Base-by-base conservation (phyloP, 2,888 invertebrate species). In the Hesperia comma region DNA sequence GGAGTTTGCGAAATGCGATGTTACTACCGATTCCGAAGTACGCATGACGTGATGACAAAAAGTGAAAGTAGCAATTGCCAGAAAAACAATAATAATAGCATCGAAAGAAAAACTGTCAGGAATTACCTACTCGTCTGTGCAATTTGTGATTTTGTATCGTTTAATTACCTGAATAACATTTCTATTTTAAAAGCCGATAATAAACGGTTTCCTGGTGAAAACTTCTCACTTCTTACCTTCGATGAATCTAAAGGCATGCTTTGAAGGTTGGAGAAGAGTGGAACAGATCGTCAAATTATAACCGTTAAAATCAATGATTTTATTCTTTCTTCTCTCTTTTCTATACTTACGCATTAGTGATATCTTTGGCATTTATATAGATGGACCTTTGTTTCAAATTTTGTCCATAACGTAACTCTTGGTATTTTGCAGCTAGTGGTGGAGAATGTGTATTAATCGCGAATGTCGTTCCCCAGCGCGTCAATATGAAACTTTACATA, bases 1-100 rank as follows among this genome's bases (percentile, higher is more conserved):
- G 68, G 78, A 78, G 78, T 77, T 78, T 77, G 78, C 77, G 82
- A 80, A 89, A 87, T 88, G 90, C 87, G 79, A 87, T 83, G 77
- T 74, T 77, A 67, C 72, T 72, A 75, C 71, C 72, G 75, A 58
- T 68, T 55, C 61, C 68, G 60, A 62, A 68, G 51, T 63, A 61
- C 60, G 33, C 56, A 63, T 64, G 68, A 71, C 71, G 70, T 70
- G 68, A 67, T 70, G 68, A 67, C 72, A 73, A 76, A 78, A 78
- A 77, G 75, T 77, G 74, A 78, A 77, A 74, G 72, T 71, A 74
- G 61, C 40, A 57, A 67, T 71, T 67, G 68, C 66, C 63, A 69
- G 54, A 69, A 70, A 73, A 68, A 49, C 49, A 71, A 68, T 71
- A 60, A 49, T 49, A 49, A 49, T 12, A 12, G 19, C 49, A 49